Base-by-base conservation (phyloP, 2,888 invertebrate genomes). In the Cosmorhoe ocellata region DNA sequence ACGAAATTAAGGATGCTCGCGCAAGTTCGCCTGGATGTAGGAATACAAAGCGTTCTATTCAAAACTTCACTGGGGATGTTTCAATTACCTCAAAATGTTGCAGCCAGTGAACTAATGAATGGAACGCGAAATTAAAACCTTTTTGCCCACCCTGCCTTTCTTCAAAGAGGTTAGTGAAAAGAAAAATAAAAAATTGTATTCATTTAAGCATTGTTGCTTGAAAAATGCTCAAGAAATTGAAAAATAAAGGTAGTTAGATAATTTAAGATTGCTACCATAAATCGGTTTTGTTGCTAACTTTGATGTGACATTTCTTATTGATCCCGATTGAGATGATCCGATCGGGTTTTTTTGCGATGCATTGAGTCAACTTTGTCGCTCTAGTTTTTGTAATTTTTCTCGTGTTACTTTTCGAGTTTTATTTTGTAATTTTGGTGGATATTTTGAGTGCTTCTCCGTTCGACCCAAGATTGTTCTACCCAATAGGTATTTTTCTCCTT, bases 121-220 rank as follows among this genome's bases (percentile, higher is more conserved):
- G 61, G 18, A 18, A 66, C 51, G 58, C 56, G 42, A 67, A 70
- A 71, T 68, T 63, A 65, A 70, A 69, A 60, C 57, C 63, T 66
- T 70, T 63, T 7, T 48, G 47, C 48, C 66, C 51, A 66, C 75
- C 71, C 69, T 69, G 67, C 62, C 67, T 66, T 71, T 68, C 58
- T 51, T 56, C 58, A 55, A 75, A 78, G 74, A 74, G 74, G 74
- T 71, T 60, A 59, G 66, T 75, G 73, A 76, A 76, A 76, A 72
- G 71, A 60, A 72, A 76, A 74, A 77, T 76, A 71, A 75, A 76
- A 76, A 62, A 38, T 33, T 64, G 40, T 30, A 67, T 77, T 81
- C 69, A 72, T 18, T 69, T 71, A 73, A 69, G 58, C 63, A 72
- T 78, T 74, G 74, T 76, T 71, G 68, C 66, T 66, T 66, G 36